Base-by-base conservation (phyloP, 2,888 invertebrate genomes). In the Erynnis tages region DNA sequence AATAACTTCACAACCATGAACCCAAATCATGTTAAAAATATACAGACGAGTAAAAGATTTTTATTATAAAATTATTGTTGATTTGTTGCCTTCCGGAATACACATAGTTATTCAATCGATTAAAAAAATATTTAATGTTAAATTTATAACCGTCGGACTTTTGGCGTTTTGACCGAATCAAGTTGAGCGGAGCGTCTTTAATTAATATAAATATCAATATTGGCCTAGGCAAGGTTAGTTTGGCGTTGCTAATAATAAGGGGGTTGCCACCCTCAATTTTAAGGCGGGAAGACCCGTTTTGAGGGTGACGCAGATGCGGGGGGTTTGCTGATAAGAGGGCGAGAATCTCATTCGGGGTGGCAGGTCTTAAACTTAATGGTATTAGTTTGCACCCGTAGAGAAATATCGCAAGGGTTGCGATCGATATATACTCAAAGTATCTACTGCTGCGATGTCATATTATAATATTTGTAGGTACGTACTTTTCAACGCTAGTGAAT, bases 241-340 rank as follows among this genome's bases (percentile, higher is more conserved):
- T 67, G 68, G 67, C 65, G 66, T 58, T 57, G 63, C 63, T 69
- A 67, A 69, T 68, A 69, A 67, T 62, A 62, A 61, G 59, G 62
- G 65, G 66, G 57, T 62, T 59, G 53, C 53, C 57, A 57, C 58
- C 63, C 63, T 58, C 55, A 46, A 59, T 60, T 60, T 64, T 67
- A 67, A 71, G 69, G 68, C 62, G 71, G 67, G 59, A 60, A 57
- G 65, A 58, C 61, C 60, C 61, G 60, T 62, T 64, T 61, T 62
- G 63, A 63, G 65, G 67, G 66, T 63, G 52, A 54, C 48, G 57
- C 58, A 56, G 53, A 55, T 55, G 58, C 52, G 59, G 59, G 65
- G 69, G 68, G 65, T 62, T 63, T 64, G 59, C 67, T 64, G 66
- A 68, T 69, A 73, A 67, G 65, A 63, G 67, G 65, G 64, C 54